These are phyloP conservation scores for Pseudonaja textilis DNA, from an alignment of 2,113 vertebrate genomes.

Conservation along the genomic window DNA sequence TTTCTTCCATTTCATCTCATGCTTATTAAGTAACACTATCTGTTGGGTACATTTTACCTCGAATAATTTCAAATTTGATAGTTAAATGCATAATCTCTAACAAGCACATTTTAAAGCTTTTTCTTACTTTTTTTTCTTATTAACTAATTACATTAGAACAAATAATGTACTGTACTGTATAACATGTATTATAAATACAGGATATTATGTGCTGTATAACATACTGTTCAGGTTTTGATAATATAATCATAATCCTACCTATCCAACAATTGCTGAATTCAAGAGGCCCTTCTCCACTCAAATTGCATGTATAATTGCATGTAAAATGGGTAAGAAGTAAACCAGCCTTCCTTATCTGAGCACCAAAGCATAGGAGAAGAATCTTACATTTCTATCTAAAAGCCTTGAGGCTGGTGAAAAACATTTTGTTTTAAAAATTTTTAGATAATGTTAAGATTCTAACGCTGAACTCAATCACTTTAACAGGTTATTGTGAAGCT, in stretches of 20 bases:
- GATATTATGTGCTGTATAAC: neutral
- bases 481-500: conserved; percentile 84
- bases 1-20: neutral
- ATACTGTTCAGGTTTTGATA: neutral
- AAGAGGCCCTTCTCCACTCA: neutral
- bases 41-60: neutral
- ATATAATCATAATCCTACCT: neutral
- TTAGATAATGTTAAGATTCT: neutral
- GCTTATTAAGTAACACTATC: neutral
- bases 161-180: neutral
- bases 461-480: conserved; percentile 11
- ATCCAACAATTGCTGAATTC: neutral
- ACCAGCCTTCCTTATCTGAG: neutral
- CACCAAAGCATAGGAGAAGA: neutral
- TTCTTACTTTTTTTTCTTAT: neutral
- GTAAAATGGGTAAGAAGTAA: neutral
- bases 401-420: neutral
- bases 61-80: neutral
- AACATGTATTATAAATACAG: neutral
- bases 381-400: neutral
- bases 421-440: neutral
- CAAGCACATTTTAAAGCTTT: neutral
- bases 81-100: neutral
- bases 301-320: neutral
- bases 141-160: neutral